Evolutionary conservation across 2,888 invertebrate species (phyloP).

Genomic region (Dusona sp.): DNA sequence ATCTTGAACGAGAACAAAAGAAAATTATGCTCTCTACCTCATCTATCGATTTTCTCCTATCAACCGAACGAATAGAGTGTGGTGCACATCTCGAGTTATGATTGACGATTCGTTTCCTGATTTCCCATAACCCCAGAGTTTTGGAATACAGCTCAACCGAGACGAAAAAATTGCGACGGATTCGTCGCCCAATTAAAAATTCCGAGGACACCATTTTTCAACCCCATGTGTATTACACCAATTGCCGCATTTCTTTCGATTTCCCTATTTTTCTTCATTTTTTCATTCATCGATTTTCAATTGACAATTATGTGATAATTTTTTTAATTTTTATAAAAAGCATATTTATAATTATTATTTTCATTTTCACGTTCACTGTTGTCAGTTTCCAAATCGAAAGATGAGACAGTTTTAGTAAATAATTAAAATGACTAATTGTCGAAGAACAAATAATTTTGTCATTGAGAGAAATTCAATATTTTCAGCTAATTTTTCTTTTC

Average conservation of each 20-base stretch:
- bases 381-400: too few relatives aligned
- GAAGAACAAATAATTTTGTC: too few relatives aligned
- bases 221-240: not conserved
- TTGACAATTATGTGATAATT: not conserved
- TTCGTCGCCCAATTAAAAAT: constrained; percentile 34
- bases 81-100: not conserved
- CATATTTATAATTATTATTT: too few relatives aligned
- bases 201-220: constrained; percentile 8
- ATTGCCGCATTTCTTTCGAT: not conserved
- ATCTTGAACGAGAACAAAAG: not conserved
- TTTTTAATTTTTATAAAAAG: not conserved
- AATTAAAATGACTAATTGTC: too few relatives aligned
- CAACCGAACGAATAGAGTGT: constrained; percentile 9
- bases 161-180: constrained; percentile 13
- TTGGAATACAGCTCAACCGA: constrained; percentile 2
- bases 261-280: not conserved
- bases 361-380: too few relatives aligned
- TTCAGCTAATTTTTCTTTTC: not conserved
- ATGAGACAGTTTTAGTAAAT: too few relatives aligned
- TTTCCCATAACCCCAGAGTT: constrained; percentile 8
- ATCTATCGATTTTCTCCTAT: constrained; percentile 11
- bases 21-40: not conserved
- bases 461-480: not conserved
- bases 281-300: not conserved
- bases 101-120: constrained; percentile 29